Base-by-base conservation (phyloP, 1,140 invertebrate genomes). In the Megalopta genalis region DNA sequence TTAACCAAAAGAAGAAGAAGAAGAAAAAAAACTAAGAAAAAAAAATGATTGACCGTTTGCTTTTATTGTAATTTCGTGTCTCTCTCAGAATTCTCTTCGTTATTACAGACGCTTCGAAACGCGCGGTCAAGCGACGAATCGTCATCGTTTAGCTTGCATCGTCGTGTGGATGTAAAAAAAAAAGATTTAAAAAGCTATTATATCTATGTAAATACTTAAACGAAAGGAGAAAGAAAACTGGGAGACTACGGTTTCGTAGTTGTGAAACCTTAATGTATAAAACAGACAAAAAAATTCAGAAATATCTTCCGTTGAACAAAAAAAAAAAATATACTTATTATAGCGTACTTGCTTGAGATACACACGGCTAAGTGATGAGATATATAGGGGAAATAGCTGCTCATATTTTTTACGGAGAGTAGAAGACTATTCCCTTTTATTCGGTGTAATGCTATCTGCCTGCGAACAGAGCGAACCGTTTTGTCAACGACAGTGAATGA, bases 371-470 rank as follows among this genome's bases (percentile, higher is more conserved):
- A 46, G 16, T 37, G 46, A 70, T 32, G 27, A 72, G 67, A 66
- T 59, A 52, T 52, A 52, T 52, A 52, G 73, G 82, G 63, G 60
- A 77, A 75, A 75, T 77, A 69, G 75, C 67, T 78, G 65, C 75
- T 82, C 75, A 81, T 81, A 80, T 83, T 83, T 83, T 81, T 77
- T 81, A 83, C 27, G 68, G 72, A 77, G 70, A 81, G 67, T 67
- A 72, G 73, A 71, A 70, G 66, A 76, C 72, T 69, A 66, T 62
- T 72, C 66, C 72, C 37, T 71, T 74, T 60, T 23, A 46, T 77
- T 77, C 68, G 39, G 21, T 67, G 46, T 73, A 37, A 27, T 46
- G 16, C 8, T 77, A 72, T 70, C 57, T 83, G 54, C 2, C 2
- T 52, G 42, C 32, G 6, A 68, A 62, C 59, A 25, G 46, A 18